A percentile compares a stretch with the other conserved stretches of the same genome.
These are phyloP conservation scores for Psittacula echo DNA, from an alignment of 2,797 vertebrate species.

Conservation along the genomic window DNA sequence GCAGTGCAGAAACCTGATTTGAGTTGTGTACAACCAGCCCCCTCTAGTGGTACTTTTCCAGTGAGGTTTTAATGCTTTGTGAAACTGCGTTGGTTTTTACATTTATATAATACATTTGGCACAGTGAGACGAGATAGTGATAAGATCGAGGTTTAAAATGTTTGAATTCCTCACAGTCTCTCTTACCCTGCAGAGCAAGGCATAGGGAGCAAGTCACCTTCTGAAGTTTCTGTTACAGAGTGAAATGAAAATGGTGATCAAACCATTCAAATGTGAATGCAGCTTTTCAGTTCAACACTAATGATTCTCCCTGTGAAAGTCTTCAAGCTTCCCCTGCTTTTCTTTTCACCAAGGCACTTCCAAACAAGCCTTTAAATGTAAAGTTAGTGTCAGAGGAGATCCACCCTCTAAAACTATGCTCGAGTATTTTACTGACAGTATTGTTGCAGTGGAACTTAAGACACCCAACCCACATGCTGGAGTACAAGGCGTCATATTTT, in stretches of 20 bases:
- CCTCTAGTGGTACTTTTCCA: background rate
- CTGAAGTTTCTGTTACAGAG: background rate
- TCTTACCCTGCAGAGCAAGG: background rate
- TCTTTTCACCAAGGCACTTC: background rate
- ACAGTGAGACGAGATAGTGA: rapidly evolving
- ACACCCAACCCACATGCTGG: background rate
- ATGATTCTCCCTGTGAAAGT: background rate
- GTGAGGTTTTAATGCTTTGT: rapidly evolving
- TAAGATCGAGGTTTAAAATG: background rate
- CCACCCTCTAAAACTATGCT: background rate
- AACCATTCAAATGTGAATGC: background rate
- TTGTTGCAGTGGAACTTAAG: background rate
- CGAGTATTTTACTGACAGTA: background rate
- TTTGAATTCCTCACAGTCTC: background rate
- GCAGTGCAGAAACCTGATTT: rapidly evolving
- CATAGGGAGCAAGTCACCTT: background rate
- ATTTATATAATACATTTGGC: background rate
- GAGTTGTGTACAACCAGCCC: background rate
- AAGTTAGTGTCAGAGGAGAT: background rate
- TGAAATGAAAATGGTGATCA: background rate
- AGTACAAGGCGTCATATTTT: background rate
- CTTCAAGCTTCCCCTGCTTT: background rate
- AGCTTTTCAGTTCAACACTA: background rate
- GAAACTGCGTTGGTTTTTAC: rapidly evolving
- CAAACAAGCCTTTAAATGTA: background rate